Evolutionary conservation across 1,140 invertebrate genomes (phyloP).

Genomic region (Halictus rubicundus): DNA sequence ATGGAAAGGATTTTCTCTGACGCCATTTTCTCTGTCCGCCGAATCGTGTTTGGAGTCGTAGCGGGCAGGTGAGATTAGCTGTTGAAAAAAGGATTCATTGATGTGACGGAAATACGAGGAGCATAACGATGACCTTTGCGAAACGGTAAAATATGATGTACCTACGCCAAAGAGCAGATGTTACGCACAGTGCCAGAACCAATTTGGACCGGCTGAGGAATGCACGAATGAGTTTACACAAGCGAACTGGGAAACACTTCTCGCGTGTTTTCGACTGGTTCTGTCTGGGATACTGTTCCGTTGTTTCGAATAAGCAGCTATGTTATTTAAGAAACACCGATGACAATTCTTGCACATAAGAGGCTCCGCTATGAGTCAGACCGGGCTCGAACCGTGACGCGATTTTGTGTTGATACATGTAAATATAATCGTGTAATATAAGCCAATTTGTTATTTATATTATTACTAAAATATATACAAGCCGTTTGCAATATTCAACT

Average conservation of each 20-base stretch:
- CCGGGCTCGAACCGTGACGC: too few species aligned
- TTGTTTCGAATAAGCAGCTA: slow-evolving; percentile 19
- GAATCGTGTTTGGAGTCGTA: neutral
- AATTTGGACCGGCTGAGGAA: slow-evolving; percentile 74
- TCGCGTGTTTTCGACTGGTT: slow-evolving; percentile 4
- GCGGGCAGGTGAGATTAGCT: neutral
- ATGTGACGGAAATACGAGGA: slow-evolving; percentile 14
- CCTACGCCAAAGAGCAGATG: slow-evolving; percentile 55
- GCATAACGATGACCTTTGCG: slow-evolving; percentile 45
- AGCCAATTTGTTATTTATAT: too few species aligned
- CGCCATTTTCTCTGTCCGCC: too few species aligned
- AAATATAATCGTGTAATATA: too few species aligned
- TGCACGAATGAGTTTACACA: slow-evolving; percentile 50
- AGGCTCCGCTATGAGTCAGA: slow-evolving; percentile 32
- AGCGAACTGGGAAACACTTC: slow-evolving; percentile 48
- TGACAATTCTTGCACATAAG: neutral
- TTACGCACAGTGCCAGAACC: slow-evolving; percentile 70
- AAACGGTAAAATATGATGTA: slow-evolving; percentile 65
- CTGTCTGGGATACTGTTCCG: slow-evolving; percentile 2
- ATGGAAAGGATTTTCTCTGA: neutral
- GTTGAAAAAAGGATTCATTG: slow-evolving; percentile 30
- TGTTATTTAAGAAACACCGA: neutral
- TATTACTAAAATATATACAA: too few species aligned
- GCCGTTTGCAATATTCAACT: too few species aligned
- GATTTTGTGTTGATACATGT: too few species aligned